phyloP scores from a whole-genome alignment of 2,888 invertebrate genomes.

The Leucoma salicis region DNA sequence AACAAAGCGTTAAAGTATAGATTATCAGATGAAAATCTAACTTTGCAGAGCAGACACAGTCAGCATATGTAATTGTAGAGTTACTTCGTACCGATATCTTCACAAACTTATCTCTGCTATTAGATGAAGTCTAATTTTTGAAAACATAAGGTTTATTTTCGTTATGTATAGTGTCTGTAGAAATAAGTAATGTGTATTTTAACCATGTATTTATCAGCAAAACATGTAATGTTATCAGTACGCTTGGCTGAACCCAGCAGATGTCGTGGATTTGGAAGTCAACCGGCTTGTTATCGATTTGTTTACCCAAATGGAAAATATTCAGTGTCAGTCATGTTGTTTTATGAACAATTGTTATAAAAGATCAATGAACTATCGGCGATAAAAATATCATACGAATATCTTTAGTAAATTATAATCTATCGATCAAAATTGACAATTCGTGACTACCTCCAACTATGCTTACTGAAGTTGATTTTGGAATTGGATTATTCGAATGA shows the following conservation, averaged over 20 bases:
- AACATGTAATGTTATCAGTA: conserved; percentile 35
- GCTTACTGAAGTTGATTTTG: too few relatives aligned
- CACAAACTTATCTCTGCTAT: conserved; percentile 14
- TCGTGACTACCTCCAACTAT: too few relatives aligned
- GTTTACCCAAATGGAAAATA: conserved; percentile 4
- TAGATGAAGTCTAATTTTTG: background rate
- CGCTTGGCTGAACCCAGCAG: conserved; percentile 29
- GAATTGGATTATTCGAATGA: too few relatives aligned
- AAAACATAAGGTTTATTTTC: background rate
- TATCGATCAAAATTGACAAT: too few relatives aligned
- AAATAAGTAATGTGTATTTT: conserved; percentile 14
- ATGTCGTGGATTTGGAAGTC: conserved; percentile 30
- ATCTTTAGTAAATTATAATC: too few relatives aligned
- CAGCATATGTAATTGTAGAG: conserved; percentile 32
- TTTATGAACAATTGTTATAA: too few relatives aligned
- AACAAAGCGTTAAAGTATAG: background rate
- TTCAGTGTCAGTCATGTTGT: too few relatives aligned
- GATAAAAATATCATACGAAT: too few relatives aligned
- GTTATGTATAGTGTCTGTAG: background rate
- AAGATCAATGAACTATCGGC: too few relatives aligned
- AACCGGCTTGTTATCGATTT: conserved; percentile 22
- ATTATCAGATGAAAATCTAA: conserved; percentile 2
- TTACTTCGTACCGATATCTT: conserved; percentile 29
- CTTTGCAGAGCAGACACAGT: conserved; percentile 10
- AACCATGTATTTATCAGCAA: conserved; percentile 29